Percentiles rank a stretch among this genome's conserved stretches.
Conservation (phyloP, 2,113 vertebrate species). For the Aptenodytes patagonicus region DNA sequence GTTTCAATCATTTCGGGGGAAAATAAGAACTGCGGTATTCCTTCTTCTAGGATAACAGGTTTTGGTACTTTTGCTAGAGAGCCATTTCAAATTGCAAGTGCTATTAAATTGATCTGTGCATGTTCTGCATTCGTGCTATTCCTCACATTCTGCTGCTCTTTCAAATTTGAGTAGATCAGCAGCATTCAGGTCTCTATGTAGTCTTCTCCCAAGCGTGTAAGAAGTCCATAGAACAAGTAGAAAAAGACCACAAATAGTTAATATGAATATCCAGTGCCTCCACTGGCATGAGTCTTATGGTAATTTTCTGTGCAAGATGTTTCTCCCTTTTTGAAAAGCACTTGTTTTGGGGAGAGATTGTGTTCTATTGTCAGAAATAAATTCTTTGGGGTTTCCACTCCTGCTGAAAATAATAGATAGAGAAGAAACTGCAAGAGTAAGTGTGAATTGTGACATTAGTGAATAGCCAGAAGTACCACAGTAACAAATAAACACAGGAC, state of each 20-base stretch:
- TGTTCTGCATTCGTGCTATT: neutral
- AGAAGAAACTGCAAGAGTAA: neutral
- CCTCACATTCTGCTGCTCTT: neutral
- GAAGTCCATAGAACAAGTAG: neutral
- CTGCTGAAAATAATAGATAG: neutral
- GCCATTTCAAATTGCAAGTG: neutral
- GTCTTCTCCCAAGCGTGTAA: neutral
- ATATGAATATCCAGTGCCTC: neutral
- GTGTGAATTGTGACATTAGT: neutral
- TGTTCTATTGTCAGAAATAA: neutral
- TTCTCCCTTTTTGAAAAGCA: neutral
- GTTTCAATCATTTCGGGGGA: neutral
- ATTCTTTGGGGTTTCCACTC: neutral
- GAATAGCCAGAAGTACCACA: neutral
- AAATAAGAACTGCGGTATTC: neutral
- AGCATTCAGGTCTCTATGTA: neutral
- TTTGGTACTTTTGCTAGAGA: neutral
- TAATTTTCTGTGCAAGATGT: neutral
- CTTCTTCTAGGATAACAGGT: neutral
- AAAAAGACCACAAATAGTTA: neutral
- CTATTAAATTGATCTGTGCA: neutral
- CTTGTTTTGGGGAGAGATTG: neutral
- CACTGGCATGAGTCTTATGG: neutral
- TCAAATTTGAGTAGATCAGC: neutral
- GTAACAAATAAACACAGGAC: neutral